Evolutionary conservation across 2,113 vertebrate genomes (phyloP), one percentile per base, ranked within the genome.

Genomic region (Microtus ochrogaster): DNA sequence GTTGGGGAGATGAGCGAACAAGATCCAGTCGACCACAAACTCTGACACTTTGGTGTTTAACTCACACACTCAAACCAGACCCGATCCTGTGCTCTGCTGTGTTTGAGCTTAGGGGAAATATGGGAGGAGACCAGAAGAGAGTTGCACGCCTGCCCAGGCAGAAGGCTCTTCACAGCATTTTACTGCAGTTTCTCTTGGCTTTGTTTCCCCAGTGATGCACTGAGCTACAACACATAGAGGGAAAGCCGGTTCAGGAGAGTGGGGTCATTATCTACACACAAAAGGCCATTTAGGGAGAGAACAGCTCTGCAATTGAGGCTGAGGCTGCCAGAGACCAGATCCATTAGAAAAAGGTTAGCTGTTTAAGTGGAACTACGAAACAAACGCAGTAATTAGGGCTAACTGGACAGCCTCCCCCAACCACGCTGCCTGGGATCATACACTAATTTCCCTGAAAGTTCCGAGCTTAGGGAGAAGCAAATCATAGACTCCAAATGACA

Each of bases 281-380:
- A 96, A 98, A 95, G 96, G 89, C 97, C 96, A 97, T 97, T 97
- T 97, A 97, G 94, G 87, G 92, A 97, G 94, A 95, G 90, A 95
- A 97, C 79, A 89, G 94, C 92, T 96, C 97, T 76, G 77, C 91
- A 61, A 74, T 87, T 97, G 95, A 96, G 94, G 91, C 96, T 96
- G 95, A 36, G 94, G 68, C 97, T 95, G 96, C 95, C 90, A 76
- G 94, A 96, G 89, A 94, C 94, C 94, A 96, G 95, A 93, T 92
- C 90, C 79, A 96, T 95, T 97, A 96, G 94, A 93, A 79, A 92
- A 94, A 89, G 89, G 92, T 96, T 97, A 96, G 96, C 92, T 97
- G 97, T 98, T 97, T 97, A 97, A 97, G 96, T 90, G 95, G 94
- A 92, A 95, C 79, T 70, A 49, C 91, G 95, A 96, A 97, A 95